phyloP scores from a whole-genome alignment of 1,140 invertebrate genomes.

The Bombus confusus region DNA sequence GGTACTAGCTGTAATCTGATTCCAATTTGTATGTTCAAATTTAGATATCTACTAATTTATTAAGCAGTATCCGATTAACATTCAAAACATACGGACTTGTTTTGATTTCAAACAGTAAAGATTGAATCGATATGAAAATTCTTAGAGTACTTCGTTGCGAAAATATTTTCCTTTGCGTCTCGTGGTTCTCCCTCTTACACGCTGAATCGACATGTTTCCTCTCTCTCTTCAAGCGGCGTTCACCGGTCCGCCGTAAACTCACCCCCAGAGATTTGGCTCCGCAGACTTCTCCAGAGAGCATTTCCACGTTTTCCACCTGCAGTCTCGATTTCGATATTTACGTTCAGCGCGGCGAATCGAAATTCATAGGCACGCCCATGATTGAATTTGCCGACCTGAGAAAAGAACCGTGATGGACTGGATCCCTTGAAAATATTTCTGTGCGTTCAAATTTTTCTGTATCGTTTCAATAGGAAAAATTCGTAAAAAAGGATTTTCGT shows the following conservation, averaged over 20 bases:
- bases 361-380: slow-evolving; percentile 46
- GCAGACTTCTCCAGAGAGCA: slow-evolving; percentile 26
- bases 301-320: slow-evolving; percentile 51
- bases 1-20: too few species aligned
- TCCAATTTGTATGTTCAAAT: too few species aligned
- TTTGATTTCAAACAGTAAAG: background rate
- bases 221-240: background rate
- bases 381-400: slow-evolving; percentile 30
- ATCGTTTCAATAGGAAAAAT: background rate
- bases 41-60: too few species aligned
- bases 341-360: slow-evolving; percentile 35
- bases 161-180: background rate
- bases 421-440: background rate
- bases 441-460: background rate
- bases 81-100: background rate
- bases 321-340: slow-evolving; percentile 39
- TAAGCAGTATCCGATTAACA: background rate
- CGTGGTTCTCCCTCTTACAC: background rate
- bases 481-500: background rate
- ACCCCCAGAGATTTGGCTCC: slow-evolving; percentile 48
- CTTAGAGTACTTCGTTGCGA: background rate
- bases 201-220: background rate
- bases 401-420: too few species aligned
- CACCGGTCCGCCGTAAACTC: slow-evolving; percentile 40
- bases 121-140: background rate